Conservation (phyloP, 1,140 invertebrate species). For the Apis cerana region DNA sequence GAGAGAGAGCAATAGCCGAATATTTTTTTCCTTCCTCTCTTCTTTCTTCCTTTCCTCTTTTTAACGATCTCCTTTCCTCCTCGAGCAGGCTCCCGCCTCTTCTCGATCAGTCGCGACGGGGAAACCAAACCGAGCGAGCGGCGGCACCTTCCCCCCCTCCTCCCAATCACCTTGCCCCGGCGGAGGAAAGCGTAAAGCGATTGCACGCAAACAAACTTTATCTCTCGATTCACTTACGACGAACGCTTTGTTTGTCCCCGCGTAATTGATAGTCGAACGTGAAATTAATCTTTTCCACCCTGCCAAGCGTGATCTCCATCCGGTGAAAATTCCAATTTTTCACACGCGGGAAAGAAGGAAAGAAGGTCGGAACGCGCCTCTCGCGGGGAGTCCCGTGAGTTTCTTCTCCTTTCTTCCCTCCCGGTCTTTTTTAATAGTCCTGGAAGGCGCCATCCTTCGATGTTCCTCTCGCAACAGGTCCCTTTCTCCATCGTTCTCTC, state of each 20-base stretch:
- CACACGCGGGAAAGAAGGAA: neutral
- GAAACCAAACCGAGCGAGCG: no score
- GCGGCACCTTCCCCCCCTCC: constrained; percentile 20
- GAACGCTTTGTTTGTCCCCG: constrained; percentile 32
- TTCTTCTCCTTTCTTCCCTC: no score
- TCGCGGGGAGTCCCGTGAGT: no score
- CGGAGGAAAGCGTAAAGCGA: constrained; percentile 32
- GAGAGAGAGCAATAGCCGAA: neutral
- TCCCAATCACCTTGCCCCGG: no score
- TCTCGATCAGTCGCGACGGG: no score
- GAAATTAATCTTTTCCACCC: constrained; percentile 26
- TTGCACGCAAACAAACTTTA: constrained; percentile 40
- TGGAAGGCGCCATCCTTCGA: no score
- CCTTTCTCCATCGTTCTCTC: no score
- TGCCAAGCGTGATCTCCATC: neutral
- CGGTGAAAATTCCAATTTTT: constrained; percentile 19
- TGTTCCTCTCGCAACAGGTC: no score
- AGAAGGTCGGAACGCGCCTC: no score
- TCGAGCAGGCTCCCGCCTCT: no score
- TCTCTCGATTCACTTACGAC: constrained; percentile 41
- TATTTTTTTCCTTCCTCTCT: neutral
- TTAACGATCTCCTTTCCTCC: neutral
- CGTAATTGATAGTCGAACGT: constrained; percentile 35
- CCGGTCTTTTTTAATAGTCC: no score
- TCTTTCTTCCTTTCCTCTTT: constrained; percentile 1